phyloP scores from a whole-genome alignment of 1,140 invertebrate genomes.

The Achroia grisella region DNA sequence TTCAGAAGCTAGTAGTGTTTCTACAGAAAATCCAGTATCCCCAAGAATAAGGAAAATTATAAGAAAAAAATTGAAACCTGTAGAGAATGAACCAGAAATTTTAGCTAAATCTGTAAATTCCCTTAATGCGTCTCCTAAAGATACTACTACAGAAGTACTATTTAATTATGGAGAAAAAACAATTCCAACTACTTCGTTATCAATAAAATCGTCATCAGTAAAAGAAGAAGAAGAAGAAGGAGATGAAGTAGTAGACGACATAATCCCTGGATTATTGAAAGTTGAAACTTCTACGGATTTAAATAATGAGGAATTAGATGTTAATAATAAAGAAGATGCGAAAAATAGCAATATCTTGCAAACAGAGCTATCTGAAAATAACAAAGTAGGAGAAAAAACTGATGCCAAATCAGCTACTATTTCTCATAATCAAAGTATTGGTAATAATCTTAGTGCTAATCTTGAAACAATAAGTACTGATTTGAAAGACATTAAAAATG shows the following conservation, averaged over 20 bases:
- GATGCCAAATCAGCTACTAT: too few relatives aligned
- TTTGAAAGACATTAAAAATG: too few relatives aligned
- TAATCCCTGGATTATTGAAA: background rate
- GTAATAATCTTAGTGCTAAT: too few relatives aligned
- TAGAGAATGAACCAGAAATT: conserved; percentile 34
- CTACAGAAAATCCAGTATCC: conserved; percentile 13
- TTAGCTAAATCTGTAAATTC: conserved; percentile 28
- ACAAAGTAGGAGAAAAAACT: too few relatives aligned
- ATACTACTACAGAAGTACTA: conserved; percentile 23
- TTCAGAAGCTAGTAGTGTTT: conserved; percentile 15
- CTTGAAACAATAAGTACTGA: too few relatives aligned
- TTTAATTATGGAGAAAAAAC: conserved; percentile 59
- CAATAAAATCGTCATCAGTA: conserved; percentile 23
- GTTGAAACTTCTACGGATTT: background rate
- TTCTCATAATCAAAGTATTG: too few relatives aligned
- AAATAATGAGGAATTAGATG: conserved; percentile 1
- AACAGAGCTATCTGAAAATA: too few relatives aligned
- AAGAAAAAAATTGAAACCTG: conserved; percentile 67
- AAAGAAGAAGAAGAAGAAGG: conserved; percentile 25
- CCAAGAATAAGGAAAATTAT: conserved; percentile 71
- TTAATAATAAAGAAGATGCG: background rate
- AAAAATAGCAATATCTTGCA: too few relatives aligned
- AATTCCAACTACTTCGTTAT: conserved; percentile 21
- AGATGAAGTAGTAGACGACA: conserved; percentile 12
- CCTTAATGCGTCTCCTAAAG: conserved; percentile 22